phyloP scores from a whole-genome alignment of 2,888 invertebrate genomes.

The Dicyrtomina minuta region DNA sequence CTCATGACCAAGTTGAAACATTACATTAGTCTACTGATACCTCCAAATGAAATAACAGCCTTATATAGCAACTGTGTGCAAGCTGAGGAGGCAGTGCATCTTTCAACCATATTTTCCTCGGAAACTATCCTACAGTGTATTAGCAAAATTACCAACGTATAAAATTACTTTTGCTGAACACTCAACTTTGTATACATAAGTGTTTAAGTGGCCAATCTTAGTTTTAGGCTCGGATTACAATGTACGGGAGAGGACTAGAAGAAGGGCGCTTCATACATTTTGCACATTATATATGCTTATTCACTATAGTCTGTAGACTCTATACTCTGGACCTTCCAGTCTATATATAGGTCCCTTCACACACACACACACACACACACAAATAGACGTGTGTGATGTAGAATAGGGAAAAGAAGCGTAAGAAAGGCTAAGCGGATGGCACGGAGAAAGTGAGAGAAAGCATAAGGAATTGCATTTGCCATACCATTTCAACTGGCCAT shows the following conservation, averaged over 20 bases:
- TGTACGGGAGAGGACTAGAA: neutral
- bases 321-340: too few species aligned
- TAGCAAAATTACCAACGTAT: slow-evolving; percentile 22
- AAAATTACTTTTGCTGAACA: slow-evolving; percentile 18
- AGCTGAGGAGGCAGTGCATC: too few species aligned
- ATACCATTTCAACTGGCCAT: neutral
- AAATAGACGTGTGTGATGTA: neutral
- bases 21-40: too few species aligned
- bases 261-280: neutral
- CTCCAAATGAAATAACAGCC: too few species aligned
- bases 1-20: slow-evolving; percentile 2
- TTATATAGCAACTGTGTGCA: too few species aligned
- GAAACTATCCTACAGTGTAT: neutral
- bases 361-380: neutral
- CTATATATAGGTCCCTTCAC: too few species aligned
- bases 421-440: neutral
- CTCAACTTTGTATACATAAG: slow-evolving; percentile 10
- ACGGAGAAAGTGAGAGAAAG: too few species aligned
- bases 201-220: slow-evolving; percentile 26
- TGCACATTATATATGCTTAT: too few species aligned
- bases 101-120: too few species aligned
- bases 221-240: slow-evolving; percentile 3
- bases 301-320: too few species aligned
- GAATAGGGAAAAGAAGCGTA: neutral
- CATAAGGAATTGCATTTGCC: too few species aligned